phyloP scores from a whole-genome alignment of 2,888 invertebrate genomes.

The Papilio elwesi region DNA sequence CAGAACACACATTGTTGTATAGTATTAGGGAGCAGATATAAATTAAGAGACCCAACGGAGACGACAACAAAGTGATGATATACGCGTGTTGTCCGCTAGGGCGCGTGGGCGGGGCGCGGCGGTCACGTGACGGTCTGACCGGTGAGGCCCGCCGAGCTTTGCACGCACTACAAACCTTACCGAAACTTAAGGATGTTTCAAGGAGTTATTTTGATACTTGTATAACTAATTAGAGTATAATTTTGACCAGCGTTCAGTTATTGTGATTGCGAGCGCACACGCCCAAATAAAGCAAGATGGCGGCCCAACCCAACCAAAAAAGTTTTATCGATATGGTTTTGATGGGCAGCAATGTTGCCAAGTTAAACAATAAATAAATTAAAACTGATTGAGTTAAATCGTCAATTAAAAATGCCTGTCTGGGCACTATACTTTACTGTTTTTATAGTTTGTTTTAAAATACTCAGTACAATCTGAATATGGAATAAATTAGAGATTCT shows the following conservation, averaged over 20 bases:
- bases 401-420: too few species aligned
- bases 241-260: too few species aligned
- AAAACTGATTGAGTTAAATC: too few species aligned
- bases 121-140: conserved; percentile 83
- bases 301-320: not conserved
- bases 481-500: not conserved
- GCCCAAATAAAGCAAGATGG: not conserved
- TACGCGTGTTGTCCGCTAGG: conserved; percentile 72
- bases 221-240: not conserved
- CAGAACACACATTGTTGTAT: conserved; percentile 28
- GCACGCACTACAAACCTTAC: conserved; percentile 13
- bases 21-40: not conserved
- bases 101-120: conserved; percentile 70
- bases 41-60: not conserved
- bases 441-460: too few species aligned
- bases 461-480: too few species aligned
- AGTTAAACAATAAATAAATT: too few species aligned
- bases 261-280: too few species aligned
- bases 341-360: too few species aligned
- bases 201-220: not conserved
- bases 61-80: conserved; percentile 30
- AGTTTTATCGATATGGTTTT: too few species aligned
- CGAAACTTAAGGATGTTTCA: conserved; percentile 18
- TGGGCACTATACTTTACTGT: too few species aligned
- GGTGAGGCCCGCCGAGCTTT: conserved; percentile 67